Evolutionary conservation across 2,888 invertebrate genomes (phyloP).

Genomic region (Diadegma fenestrale): DNA sequence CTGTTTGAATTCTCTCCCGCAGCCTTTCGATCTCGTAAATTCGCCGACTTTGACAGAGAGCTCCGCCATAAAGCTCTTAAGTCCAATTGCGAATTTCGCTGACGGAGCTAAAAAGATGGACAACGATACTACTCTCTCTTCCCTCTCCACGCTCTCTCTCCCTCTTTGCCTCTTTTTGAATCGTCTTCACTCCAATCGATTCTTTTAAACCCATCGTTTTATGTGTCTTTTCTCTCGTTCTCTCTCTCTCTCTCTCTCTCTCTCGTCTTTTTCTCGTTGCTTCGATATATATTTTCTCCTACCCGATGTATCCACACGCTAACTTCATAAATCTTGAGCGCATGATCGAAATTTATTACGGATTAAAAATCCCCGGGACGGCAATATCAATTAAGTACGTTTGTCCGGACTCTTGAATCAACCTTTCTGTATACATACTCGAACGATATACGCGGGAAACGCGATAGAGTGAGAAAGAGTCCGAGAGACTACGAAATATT

Average conservation of each 20-base stretch:
- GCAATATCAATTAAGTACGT: slow-evolving; percentile 81
- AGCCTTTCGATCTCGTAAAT: slow-evolving; percentile 69
- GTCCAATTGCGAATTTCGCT: slow-evolving; percentile 68
- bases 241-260: slow-evolving; percentile 45
- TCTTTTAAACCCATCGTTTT: slow-evolving; percentile 7
- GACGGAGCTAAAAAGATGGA: slow-evolving; percentile 71
- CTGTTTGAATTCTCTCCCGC: slow-evolving; percentile 35
- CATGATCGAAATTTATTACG: slow-evolving; percentile 82
- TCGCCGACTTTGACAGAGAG: slow-evolving; percentile 54
- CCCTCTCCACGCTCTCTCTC: not conserved
- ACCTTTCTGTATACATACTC: slow-evolving; percentile 52
- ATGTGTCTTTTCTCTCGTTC: slow-evolving; percentile 33
- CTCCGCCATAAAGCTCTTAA: slow-evolving; percentile 68
- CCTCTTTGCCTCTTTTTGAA: slow-evolving; percentile 21
- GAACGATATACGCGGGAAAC: slow-evolving; percentile 56
- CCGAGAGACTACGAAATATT: slow-evolving; percentile 25
- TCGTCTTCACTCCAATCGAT: slow-evolving; percentile 21
- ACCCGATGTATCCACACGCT: slow-evolving; percentile 50
- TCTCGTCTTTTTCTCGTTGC: slow-evolving; percentile 8
- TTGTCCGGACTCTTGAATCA: slow-evolving; percentile 40
- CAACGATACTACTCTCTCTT: slow-evolving; percentile 50
- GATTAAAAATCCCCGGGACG: slow-evolving; percentile 77
- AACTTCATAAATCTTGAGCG: slow-evolving; percentile 80
- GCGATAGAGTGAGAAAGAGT: slow-evolving; percentile 11
- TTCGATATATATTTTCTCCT: slow-evolving; percentile 47